Evolutionary conservation across 2,888 invertebrate genomes (phyloP), one percentile per base, ranked within the genome.

Genomic region (Metalampra italica): DNA sequence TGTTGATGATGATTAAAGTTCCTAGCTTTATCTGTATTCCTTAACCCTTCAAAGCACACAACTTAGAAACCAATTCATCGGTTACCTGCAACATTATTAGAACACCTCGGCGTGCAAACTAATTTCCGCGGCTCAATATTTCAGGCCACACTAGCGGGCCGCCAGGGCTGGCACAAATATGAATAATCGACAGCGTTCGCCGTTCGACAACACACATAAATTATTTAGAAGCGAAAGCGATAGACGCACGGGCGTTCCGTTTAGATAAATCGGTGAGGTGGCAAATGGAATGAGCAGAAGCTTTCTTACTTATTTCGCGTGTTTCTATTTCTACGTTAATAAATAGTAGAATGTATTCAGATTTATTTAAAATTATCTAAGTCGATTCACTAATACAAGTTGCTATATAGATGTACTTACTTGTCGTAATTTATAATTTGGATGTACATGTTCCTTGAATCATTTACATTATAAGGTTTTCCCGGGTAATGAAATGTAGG

Each of bases 131-230:
- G 55, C 53, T 55, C 62, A 56, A 59, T 62, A 64, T 55, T 54
- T 58, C 60, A 60, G 51, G 47, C 53, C 54, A 49, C 59, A 48
- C 53, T 53, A 52, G 49, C 53, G 15, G 14, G n/a, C 8, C 15
- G 9, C 54, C 13, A n/a, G 39, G 7, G 13, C 13, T 45, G 41
- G 32, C 42, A 46, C 51, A 54, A 79, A 79, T 79, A 80, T 78
- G 79, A 80, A 78, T 80, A 77, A 79, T 79, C 72, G 73, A 66
- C 68, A 63, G 57, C 66, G 64, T 57, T 70, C 68, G 66, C 64
- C 56, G 61, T 67, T 68, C 74, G 77, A 78, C 76, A 69, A 65
- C 67, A 64, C 53, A 68, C 69, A 74, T 79, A 76, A 76, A 78
- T 80, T 71, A 55, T 50, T 36, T 56, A 60, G 68, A 62, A 59